A percentile compares a stretch with the other conserved stretches of the same genome.
Conservation (phyloP, 2,888 invertebrate species). For the Nymphalis polychloros region DNA sequence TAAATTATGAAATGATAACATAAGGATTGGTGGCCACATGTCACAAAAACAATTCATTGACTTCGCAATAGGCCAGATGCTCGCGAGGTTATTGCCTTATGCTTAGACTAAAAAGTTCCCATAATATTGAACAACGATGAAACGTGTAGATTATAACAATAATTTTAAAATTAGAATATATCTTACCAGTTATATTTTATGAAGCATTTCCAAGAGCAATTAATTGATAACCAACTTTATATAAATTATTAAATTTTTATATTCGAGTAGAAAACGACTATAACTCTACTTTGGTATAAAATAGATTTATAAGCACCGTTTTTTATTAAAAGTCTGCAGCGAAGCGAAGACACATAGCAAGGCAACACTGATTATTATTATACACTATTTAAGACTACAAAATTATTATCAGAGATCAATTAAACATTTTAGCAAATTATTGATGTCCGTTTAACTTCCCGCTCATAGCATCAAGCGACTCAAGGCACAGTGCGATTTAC, state of each 20-base stretch:
- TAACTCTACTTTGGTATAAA: slow-evolving; percentile 35
- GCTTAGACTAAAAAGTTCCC: slow-evolving; percentile 17
- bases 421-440: slow-evolving; percentile 61
- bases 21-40: slow-evolving; percentile 73
- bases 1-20: slow-evolving; percentile 30
- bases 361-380: slow-evolving; percentile 78
- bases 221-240: slow-evolving; percentile 5
- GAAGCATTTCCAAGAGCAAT: slow-evolving; percentile 21
- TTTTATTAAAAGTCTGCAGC: slow-evolving; percentile 69
- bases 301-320: slow-evolving; percentile 67
- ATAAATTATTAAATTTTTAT: slow-evolving; percentile 19
- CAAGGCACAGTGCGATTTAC: slow-evolving; percentile 74
- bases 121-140: background rate
- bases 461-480: slow-evolving; percentile 59
- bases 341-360: slow-evolving; percentile 81
- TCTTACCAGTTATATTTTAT: slow-evolving; percentile 37
- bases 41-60: slow-evolving; percentile 60
- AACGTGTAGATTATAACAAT: background rate
- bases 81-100: slow-evolving; percentile 60
- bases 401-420: slow-evolving; percentile 60
- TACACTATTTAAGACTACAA: slow-evolving; percentile 55
- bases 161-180: slow-evolving; percentile 12
- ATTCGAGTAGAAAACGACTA: slow-evolving; percentile 28
- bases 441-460: slow-evolving; percentile 50
- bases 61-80: slow-evolving; percentile 72